Evolutionary conservation across 2,113 vertebrate genomes (phyloP), one percentile per base, ranked within the genome.

Genomic region (Amphiprion ocellaris): DNA sequence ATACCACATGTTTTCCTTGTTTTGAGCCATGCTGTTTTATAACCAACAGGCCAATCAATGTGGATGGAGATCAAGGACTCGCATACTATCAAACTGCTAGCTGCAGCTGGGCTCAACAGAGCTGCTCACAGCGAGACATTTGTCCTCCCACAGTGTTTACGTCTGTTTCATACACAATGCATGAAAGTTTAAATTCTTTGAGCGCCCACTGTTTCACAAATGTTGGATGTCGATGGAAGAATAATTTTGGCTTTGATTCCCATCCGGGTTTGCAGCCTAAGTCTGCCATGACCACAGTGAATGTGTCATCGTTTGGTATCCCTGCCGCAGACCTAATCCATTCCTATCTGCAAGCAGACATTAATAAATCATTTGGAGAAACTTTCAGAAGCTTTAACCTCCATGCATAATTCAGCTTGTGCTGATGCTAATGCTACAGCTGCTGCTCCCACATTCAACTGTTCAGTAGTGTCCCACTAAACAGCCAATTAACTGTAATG

Each of bases 281-380:
- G 61, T 77, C 49, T 1, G 28, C 33, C 24, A n/a, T 60, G 73
- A 65, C 66, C 64, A 66, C 60, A 66, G 65, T 82, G 56, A 41
- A 52, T 16, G 66, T 81, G 83, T 74, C 75, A 74, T 77, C 16
- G 9, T 67, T 79, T 44, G 70, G 85, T 79, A 53, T 82, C 64
- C 53, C 50, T 62, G 39, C 46, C 16, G 28, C 74, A 73, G 59
- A 63, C 72, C 58, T 83, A 81, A 74, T 81, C 74, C 76, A 61
- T 78, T 65, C 63, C 76, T 75, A 85, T 77, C 60, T 77, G 58
- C 64, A 49, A 52, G 77, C 77, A 82, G 70, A 82, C 83, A 88
- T 90, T 88, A 88, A 91, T 91, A 88, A 90, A 90, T 85, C 61
- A 90, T 88, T 80, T 46, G 63, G 72, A 84, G 80, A 47, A 84